Percentiles rank a stretch among this genome's conserved stretches.
phyloP scores from a whole-genome alignment of 2,888 invertebrate genomes.

The Drosophila engyochracea region DNA sequence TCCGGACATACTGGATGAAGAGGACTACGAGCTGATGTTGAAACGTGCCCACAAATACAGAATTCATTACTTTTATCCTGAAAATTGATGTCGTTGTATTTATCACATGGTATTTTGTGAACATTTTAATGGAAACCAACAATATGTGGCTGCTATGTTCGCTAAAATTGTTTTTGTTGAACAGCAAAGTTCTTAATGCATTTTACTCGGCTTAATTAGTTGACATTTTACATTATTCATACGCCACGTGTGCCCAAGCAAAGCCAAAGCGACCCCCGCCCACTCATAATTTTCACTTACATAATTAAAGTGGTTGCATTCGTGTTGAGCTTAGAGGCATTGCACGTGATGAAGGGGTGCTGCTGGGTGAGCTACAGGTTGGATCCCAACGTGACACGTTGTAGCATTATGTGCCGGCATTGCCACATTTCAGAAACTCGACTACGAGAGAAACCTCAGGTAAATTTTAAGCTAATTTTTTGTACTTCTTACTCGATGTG shows the following conservation, averaged over 20 bases:
- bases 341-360: neutral
- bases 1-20: slow-evolving; percentile 36
- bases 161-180: slow-evolving; percentile 32
- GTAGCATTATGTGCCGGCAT: neutral
- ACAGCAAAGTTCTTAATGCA: slow-evolving; percentile 52
- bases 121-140: slow-evolving; percentile 62
- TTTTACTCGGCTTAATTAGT: slow-evolving; percentile 68
- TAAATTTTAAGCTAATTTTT: neutral
- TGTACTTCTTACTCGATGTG: neutral
- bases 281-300: slow-evolving; percentile 55
- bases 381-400: neutral
- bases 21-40: slow-evolving; percentile 27
- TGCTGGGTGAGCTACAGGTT: slow-evolving; percentile 25
- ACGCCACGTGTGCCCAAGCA: slow-evolving; percentile 61
- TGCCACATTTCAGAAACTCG: neutral
- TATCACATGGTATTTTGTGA: slow-evolving; percentile 9
- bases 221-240: slow-evolving; percentile 66
- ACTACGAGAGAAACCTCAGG: neutral
- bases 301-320: slow-evolving; percentile 59
- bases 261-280: neutral
- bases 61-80: neutral
- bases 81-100: neutral
- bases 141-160: slow-evolving; percentile 33
- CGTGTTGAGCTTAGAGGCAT: slow-evolving; percentile 35
- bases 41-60: slow-evolving; percentile 9